A percentile compares a stretch with the other conserved stretches of the same genome.
phyloP scores from a whole-genome alignment of 2,888 invertebrate species.

The Phaonia tiefii region DNA sequence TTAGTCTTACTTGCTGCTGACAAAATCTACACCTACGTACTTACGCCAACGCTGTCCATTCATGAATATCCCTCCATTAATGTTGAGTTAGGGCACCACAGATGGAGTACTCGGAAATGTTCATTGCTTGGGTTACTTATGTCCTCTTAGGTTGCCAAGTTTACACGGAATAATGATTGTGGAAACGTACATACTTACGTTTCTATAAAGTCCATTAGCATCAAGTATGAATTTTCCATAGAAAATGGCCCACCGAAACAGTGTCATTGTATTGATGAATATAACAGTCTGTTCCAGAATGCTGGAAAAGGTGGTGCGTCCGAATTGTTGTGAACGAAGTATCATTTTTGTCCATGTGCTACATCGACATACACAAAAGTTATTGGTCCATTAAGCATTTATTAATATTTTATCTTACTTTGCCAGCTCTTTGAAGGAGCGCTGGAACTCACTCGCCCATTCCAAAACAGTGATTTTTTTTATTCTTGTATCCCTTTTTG shows the following conservation, averaged over 20 bases:
- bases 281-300: not conserved
- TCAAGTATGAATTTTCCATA: conserved; percentile 30
- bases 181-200: conserved; percentile 11
- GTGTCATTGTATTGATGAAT: conserved; percentile 11
- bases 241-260: not conserved
- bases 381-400: conserved; percentile 44
- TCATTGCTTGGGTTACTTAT: conserved; percentile 19
- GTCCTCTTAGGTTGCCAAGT: conserved; percentile 2
- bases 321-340: not conserved
- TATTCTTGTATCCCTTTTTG: conserved; percentile 26
- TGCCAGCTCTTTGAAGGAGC: not conserved
- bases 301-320: not conserved
- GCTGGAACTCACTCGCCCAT: not conserved
- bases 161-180: conserved; percentile 20
- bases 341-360: conserved; percentile 22
- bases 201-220: conserved; percentile 33
- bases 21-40: too few relatives aligned
- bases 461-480: conserved; percentile 21
- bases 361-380: conserved; percentile 3
- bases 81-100: conserved; percentile 1
- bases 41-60: not conserved
- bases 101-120: conserved; percentile 4
- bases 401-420: conserved; percentile 35
- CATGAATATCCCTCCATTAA: conserved; percentile 8
- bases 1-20: too few relatives aligned